Evolutionary conservation across 2,113 vertebrate genomes (phyloP).

Genomic region (Pitta sordida): DNA sequence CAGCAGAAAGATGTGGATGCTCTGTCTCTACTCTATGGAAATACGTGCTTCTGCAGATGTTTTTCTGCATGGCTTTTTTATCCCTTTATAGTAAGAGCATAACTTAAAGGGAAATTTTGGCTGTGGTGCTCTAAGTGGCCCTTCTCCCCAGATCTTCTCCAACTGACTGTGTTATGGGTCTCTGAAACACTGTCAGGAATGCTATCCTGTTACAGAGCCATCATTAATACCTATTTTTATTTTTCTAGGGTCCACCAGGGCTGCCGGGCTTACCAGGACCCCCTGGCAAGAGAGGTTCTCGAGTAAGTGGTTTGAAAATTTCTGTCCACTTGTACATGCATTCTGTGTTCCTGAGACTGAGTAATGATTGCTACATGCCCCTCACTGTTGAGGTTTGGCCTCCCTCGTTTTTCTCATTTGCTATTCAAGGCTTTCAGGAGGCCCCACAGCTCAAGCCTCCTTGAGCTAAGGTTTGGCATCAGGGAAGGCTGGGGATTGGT

Average conservation of each 20-base stretch:
- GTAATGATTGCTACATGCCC: neutral
- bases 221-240: neutral
- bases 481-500: neutral
- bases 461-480: neutral
- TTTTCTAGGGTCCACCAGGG: constrained; percentile 85
- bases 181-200: neutral
- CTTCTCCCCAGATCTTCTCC: neutral
- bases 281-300: constrained; percentile 86
- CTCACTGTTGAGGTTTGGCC: neutral
- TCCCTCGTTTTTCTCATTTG: neutral
- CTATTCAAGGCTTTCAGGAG: neutral
- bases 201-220: neutral
- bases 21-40: neutral
- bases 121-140: neutral
- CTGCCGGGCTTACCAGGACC: constrained; percentile 87
- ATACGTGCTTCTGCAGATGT: neutral
- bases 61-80: neutral
- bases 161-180: neutral
- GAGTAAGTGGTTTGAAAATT: constrained; percentile 77
- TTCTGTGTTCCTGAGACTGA: neutral
- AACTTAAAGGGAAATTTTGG: neutral
- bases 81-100: neutral
- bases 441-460: neutral
- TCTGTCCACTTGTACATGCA: neutral
- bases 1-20: neutral